Percentiles rank a stretch among this genome's conserved stretches.
phyloP scores from a whole-genome alignment of 2,888 invertebrate genomes.

The Drosophila lutescens region DNA sequence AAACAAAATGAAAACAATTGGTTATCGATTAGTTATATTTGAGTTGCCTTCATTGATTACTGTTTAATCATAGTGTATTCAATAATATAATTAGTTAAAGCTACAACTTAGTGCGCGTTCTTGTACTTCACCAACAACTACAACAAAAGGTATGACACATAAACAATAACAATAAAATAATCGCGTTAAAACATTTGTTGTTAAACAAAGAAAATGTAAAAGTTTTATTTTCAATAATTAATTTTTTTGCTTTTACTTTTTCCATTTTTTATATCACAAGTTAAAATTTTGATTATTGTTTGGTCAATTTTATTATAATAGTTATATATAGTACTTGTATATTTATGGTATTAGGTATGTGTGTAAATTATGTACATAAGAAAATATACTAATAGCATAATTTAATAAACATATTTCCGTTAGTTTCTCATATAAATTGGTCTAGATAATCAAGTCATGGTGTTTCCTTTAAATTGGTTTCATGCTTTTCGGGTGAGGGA shows the following conservation, averaged over 20 bases:
- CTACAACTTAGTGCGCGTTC: slow-evolving; percentile 78
- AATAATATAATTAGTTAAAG: slow-evolving; percentile 66
- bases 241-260: slow-evolving; percentile 37
- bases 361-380: slow-evolving; percentile 66
- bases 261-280: slow-evolving; percentile 77
- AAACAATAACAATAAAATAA: slow-evolving; percentile 59
- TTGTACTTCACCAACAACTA: slow-evolving; percentile 67
- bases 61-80: slow-evolving; percentile 44
- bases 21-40: slow-evolving; percentile 55
- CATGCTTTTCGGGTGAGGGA: slow-evolving; percentile 1
- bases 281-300: slow-evolving; percentile 83
- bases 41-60: slow-evolving; percentile 48
- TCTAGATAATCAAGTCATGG: slow-evolving; percentile 60
- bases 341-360: slow-evolving; percentile 47
- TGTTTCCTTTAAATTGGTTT: slow-evolving; percentile 29
- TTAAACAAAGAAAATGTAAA: slow-evolving; percentile 56
- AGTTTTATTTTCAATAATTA: slow-evolving; percentile 56
- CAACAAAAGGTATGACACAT: slow-evolving; percentile 50
- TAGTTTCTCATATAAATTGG: slow-evolving; percentile 63
- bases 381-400: slow-evolving; percentile 69
- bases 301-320: slow-evolving; percentile 71
- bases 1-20: slow-evolving; percentile 60
- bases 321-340: slow-evolving; percentile 41
- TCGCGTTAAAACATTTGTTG: slow-evolving; percentile 24
- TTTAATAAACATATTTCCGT: slow-evolving; percentile 56